Conservation (phyloP, 2,888 invertebrate genomes). For the Melanostoma mellinum region DNA sequence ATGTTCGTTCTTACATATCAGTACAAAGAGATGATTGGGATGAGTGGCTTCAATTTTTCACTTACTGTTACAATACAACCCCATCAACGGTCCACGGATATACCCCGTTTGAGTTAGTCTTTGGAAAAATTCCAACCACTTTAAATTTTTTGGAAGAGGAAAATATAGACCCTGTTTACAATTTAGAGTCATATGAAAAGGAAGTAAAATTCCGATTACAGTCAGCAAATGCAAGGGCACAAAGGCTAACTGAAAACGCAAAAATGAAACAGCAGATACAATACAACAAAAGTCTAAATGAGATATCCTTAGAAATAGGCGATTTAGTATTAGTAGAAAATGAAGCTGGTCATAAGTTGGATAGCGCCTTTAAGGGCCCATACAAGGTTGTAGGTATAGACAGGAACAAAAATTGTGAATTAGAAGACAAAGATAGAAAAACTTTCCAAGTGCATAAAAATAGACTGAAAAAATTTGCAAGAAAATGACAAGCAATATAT, state of each 20-base stretch:
- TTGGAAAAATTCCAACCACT: background rate
- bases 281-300: slow-evolving; percentile 12
- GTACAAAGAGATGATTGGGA: slow-evolving; percentile 19
- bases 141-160: background rate
- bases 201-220: slow-evolving; percentile 37
- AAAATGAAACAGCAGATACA: slow-evolving; percentile 15
- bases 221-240: slow-evolving; percentile 35
- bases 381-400: slow-evolving; percentile 24
- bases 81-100: slow-evolving; percentile 21
- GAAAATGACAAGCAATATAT: background rate
- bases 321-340: slow-evolving; percentile 39
- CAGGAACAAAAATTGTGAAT: slow-evolving; percentile 17
- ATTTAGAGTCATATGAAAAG: slow-evolving; percentile 8
- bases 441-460: slow-evolving; percentile 9
- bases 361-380: slow-evolving; percentile 26
- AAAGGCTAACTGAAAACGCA: slow-evolving; percentile 19
- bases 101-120: slow-evolving; percentile 11
- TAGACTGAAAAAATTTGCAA: slow-evolving; percentile 8
- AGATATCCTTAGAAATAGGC: slow-evolving; percentile 5
- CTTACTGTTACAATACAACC: slow-evolving; percentile 16
- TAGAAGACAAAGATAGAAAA: slow-evolving; percentile 24
- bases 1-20: slow-evolving; percentile 20
- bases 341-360: slow-evolving; percentile 31
- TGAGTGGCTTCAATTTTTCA: slow-evolving; percentile 6
- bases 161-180: background rate